Evolutionary conservation across 2,888 invertebrate species (phyloP), one percentile per base, ranked within the genome.

Genomic region (Cryptocheilus praepositus): DNA sequence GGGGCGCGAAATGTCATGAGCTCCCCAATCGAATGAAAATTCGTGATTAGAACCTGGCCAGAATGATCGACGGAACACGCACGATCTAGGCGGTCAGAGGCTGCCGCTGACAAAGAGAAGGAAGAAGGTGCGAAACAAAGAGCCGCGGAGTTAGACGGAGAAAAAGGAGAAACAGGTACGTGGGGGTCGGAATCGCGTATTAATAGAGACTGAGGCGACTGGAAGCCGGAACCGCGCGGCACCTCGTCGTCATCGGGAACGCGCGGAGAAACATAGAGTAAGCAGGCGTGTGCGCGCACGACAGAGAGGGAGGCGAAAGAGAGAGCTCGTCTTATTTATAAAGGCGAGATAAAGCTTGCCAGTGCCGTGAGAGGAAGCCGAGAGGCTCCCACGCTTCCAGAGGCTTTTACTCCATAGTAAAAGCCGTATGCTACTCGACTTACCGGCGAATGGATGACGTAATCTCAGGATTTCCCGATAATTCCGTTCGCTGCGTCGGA

Each of bases 211-310:
- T 82, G 76, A 76, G 78, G 76, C 80, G 80, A 80, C 82, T 86
- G 86, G 86, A 85, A 86, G 86, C 85, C 86, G 86, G 86, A 86
- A 86, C 86, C 81, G 80, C 81, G 77, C 67, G 76, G 67, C 71
- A 81, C 80, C 81, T 82, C 75, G 79, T 83, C 81, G 62, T 62
- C 67, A 51, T 70, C 69, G 61, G 58, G 61, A 22, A 15, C 52
- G 19, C 19, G 21, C 15, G 8, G 58, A 36, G 49, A 57, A 36
- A 55, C 60, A 36, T 36, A 36, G 36, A 36, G 36, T 36, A 36
- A 36, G 36, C 11, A 36, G 7, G 36, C 36, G 36, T 25, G 25
- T 5, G 11, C 8, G 36, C 1, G 25, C 25, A 2, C 2, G 25
- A 36, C 36, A 28, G 44, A 57, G 69, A 67, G 28, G n/a, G 22